phyloP scores from a whole-genome alignment of 1,140 invertebrate genomes.

The Alviniconcha marisindica region DNA sequence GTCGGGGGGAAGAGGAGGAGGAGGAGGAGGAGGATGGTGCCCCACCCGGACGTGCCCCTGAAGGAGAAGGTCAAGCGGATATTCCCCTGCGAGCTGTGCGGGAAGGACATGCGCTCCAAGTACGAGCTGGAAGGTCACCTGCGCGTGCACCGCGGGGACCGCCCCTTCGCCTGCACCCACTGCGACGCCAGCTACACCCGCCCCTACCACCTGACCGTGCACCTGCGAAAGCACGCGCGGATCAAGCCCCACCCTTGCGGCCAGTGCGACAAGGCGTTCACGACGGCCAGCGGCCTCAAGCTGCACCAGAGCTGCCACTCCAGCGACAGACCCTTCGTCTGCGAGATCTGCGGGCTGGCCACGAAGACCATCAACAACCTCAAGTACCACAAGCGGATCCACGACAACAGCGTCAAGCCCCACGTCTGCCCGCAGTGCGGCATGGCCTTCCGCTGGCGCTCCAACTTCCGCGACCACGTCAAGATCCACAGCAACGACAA shows the following conservation, averaged over 20 bases:
- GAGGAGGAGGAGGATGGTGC: neutral
- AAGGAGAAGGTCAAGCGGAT: neutral
- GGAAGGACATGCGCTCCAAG: constrained; percentile 82
- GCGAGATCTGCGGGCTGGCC: constrained; percentile 11
- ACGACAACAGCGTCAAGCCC: neutral
- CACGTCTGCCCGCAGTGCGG: constrained; percentile 1
- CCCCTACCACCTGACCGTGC: constrained; percentile 74
- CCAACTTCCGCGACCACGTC: constrained; percentile 20
- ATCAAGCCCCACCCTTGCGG: constrained; percentile 77
- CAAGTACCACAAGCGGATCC: neutral
- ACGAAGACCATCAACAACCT: neutral
- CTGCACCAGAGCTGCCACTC: constrained; percentile 20
- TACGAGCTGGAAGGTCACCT: constrained; percentile 76
- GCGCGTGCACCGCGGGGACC: constrained; percentile 86
- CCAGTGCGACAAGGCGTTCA: constrained; percentile 78
- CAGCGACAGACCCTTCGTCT: neutral
- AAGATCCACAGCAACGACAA: constrained; percentile 24
- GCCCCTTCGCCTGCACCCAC: constrained; percentile 91
- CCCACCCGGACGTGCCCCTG: too few species aligned
- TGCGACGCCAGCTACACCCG: constrained; percentile 85
- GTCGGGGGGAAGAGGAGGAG: neutral
- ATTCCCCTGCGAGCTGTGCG: constrained; percentile 79
- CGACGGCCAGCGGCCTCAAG: constrained; percentile 21
- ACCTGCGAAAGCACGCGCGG: constrained; percentile 59
- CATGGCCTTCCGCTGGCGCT: neutral